phyloP scores from a whole-genome alignment of 2,797 vertebrate genomes.

The Pseudomugil tenellus region DNA sequence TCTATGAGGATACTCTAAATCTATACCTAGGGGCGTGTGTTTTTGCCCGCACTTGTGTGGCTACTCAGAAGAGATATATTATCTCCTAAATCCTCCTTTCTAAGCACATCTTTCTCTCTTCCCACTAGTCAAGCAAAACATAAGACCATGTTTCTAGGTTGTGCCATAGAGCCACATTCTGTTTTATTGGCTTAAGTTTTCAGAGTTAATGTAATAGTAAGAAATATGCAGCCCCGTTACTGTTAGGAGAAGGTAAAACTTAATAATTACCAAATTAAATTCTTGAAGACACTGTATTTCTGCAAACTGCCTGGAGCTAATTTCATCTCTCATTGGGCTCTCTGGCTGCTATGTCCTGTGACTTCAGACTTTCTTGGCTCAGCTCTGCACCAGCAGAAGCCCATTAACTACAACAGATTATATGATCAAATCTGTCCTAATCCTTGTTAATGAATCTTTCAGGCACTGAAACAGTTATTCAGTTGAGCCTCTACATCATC shows the following conservation, averaged over 20 bases:
- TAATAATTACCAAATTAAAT: constrained; percentile 72
- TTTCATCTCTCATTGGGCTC: constrained; percentile 53
- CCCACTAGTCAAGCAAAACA: constrained; percentile 23
- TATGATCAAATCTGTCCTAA: constrained; percentile 63
- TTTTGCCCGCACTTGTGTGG: constrained; percentile 16
- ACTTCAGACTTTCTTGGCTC: constrained; percentile 34
- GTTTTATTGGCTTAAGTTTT: constrained; percentile 51
- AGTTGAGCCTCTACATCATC: constrained; percentile 14
- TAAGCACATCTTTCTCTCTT: neutral
- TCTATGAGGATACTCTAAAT: constrained; percentile 17
- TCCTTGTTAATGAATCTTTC: constrained; percentile 54
- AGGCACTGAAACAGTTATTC: constrained; percentile 25
- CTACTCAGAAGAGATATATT: constrained; percentile 14
- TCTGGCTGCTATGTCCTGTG: constrained; percentile 34
- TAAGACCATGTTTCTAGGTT: constrained; percentile 15
- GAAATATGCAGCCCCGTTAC: constrained; percentile 37
- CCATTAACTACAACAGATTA: constrained; percentile 62
- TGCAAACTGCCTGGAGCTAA: constrained; percentile 49
- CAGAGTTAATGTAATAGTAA: constrained; percentile 60
- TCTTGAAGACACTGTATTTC: constrained; percentile 53
- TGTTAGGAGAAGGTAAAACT: constrained; percentile 32
- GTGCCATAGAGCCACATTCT: constrained; percentile 41
- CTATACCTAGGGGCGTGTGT: constrained; percentile 16
- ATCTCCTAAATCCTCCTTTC: constrained; percentile 24
- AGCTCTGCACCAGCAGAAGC: constrained; percentile 45